Evolutionary conservation across 2,888 invertebrate species (phyloP).

Genomic region (Sycophila texana): DNA sequence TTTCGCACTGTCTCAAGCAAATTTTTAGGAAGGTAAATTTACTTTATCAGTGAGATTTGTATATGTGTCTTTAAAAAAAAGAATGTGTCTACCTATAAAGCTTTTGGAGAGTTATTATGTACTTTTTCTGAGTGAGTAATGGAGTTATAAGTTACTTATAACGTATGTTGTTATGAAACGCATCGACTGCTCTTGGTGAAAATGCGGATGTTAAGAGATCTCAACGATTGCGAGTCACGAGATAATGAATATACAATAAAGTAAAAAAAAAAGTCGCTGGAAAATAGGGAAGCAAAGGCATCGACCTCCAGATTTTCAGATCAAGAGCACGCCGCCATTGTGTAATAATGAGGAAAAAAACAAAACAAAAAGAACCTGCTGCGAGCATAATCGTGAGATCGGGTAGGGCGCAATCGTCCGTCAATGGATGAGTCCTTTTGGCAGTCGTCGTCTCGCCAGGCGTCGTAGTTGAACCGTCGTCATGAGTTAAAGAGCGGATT

Average conservation of each 20-base stretch:
- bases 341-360: constrained; percentile 14
- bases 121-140: neutral
- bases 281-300: too few relatives aligned
- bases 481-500: neutral
- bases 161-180: neutral
- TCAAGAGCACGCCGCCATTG: neutral
- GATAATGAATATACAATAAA: too few relatives aligned
- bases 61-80: neutral
- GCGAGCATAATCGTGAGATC: neutral
- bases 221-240: too few relatives aligned
- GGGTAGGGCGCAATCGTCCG: neutral
- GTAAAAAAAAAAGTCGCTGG: too few relatives aligned
- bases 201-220: neutral
- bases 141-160: neutral
- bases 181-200: constrained; percentile 17
- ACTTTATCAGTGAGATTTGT: neutral
- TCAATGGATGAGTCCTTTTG: neutral
- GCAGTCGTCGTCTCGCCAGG: neutral
- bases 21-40: neutral
- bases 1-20: neutral
- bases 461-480: neutral
- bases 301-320: neutral
- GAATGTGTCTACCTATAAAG: too few relatives aligned
- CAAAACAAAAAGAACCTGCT: constrained; percentile 24
- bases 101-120: neutral